Conservation (phyloP, 2,797 vertebrate species). For the Eospalax fontanierii region DNA sequence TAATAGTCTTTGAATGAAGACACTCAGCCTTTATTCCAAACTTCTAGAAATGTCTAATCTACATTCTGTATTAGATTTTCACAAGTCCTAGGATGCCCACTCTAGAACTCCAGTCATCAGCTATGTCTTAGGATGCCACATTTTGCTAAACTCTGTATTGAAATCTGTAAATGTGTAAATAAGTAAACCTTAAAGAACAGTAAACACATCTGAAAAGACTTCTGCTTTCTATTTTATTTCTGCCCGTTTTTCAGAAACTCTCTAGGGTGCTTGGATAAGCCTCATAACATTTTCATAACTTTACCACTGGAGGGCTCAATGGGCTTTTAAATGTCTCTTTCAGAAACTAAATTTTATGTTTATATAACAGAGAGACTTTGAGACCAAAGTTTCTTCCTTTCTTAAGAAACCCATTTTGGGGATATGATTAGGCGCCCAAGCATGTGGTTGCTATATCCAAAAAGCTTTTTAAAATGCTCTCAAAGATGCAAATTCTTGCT, state of each 20-base stretch:
- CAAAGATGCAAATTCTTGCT: not conserved
- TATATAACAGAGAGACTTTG: not conserved
- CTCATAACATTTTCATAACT: conserved; percentile 69
- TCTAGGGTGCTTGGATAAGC: not conserved
- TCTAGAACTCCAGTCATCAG: not conserved
- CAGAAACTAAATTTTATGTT: conserved; percentile 4
- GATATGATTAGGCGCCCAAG: not conserved
- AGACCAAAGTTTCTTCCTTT: not conserved
- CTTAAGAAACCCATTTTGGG: conserved; percentile 15
- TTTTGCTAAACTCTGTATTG: conserved; percentile 55
- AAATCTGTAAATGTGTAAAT: conserved; percentile 30
- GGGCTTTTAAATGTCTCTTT: conserved; percentile 55
- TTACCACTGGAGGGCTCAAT: conserved; percentile 74
- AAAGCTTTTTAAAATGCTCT: not conserved
- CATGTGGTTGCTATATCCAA: not conserved
- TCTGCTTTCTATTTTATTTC: not conserved
- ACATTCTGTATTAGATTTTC: conserved; percentile 61
- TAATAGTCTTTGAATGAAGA: not conserved
- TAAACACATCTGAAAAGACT: not conserved
- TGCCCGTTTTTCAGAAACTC: not conserved
- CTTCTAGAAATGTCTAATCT: conserved; percentile 8
- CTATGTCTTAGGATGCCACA: not conserved
- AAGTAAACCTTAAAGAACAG: conserved; percentile 42
- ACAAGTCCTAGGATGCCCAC: not conserved
- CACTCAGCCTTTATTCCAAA: conserved; percentile 41